Conservation (phyloP, 2,797 vertebrate species). For the Aldrovandia affinis region DNA sequence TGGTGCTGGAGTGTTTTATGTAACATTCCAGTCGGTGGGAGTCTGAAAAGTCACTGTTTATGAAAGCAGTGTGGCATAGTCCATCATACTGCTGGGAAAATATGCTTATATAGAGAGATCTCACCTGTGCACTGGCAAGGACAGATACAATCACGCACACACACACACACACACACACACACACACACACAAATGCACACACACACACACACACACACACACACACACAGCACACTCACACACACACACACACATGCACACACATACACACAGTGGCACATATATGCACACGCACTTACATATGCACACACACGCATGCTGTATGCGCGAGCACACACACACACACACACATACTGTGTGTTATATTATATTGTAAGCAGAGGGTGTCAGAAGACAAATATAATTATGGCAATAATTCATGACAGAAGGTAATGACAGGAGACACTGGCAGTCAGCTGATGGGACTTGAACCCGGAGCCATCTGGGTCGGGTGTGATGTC, state of each 20-base stretch:
- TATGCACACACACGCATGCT: neutral
- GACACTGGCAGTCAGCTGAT: neutral
- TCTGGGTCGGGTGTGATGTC: neutral
- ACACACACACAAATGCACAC: neutral
- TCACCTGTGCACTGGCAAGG: neutral
- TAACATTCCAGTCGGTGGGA: neutral
- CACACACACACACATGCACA: neutral
- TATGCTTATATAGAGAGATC: neutral
- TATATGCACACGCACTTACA: neutral
- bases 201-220: neutral
- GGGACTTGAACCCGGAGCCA: neutral
- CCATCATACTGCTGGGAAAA: neutral
- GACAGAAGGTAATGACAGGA: neutral
- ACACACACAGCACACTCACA: neutral
- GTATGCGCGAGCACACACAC: neutral
- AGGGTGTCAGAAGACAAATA: neutral
- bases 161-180: too few relatives aligned
- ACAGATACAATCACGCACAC: too few relatives aligned
- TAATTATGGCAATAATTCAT: too few relatives aligned
- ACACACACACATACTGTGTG: neutral
- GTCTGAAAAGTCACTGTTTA: neutral
- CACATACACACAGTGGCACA: too few relatives aligned
- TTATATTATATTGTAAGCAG: neutral
- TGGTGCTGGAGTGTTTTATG: neutral
- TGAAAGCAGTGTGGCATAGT: neutral